A percentile compares a stretch with the other conserved stretches of the same genome.
Conservation (phyloP, 1,140 invertebrate genomes). For the Camponotus floridanus region DNA sequence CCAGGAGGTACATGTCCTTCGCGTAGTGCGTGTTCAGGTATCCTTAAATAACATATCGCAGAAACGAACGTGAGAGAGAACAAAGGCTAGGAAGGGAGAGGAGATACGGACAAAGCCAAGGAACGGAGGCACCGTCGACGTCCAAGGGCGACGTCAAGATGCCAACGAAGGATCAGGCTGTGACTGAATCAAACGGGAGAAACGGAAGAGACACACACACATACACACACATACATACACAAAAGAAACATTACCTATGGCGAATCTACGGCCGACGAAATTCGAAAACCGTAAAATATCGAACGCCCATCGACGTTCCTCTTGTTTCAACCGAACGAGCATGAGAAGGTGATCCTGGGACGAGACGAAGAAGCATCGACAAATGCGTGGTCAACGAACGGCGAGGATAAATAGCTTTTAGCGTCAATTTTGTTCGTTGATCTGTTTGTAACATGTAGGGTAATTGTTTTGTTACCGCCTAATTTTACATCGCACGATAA, state of each 20-base stretch:
- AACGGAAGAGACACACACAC: constrained; percentile 45
- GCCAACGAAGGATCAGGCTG: constrained; percentile 75
- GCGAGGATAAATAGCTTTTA: constrained; percentile 70
- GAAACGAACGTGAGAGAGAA: constrained; percentile 74
- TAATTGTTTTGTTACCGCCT: constrained; percentile 68
- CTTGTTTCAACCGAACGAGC: constrained; percentile 61
- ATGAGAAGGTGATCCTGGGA: constrained; percentile 55
- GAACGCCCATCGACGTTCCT: constrained; percentile 57
- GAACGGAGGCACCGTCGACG: constrained; percentile 48
- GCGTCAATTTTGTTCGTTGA: constrained; percentile 68
- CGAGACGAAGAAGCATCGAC: constrained; percentile 66
- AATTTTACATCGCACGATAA: constrained; percentile 70
- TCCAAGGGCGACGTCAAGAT: constrained; percentile 52
- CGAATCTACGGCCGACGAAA: constrained; percentile 36
- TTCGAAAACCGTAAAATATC: constrained; percentile 58
- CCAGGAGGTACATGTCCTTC: constrained; percentile 73
- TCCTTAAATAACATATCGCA: constrained; percentile 80
- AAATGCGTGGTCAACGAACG: constrained; percentile 74
- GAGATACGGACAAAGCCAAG: constrained; percentile 35
- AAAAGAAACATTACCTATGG: constrained; percentile 21
- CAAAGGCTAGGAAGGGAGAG: constrained; percentile 58
- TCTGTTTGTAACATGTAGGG: constrained; percentile 69
- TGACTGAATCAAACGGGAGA: constrained; percentile 69
- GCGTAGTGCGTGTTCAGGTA: constrained; percentile 78
- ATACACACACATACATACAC: constrained; percentile 38